Evolutionary conservation across 2,888 invertebrate species (phyloP), one percentile per base, ranked within the genome.

Genomic region (Drosophila meridiana): DNA sequence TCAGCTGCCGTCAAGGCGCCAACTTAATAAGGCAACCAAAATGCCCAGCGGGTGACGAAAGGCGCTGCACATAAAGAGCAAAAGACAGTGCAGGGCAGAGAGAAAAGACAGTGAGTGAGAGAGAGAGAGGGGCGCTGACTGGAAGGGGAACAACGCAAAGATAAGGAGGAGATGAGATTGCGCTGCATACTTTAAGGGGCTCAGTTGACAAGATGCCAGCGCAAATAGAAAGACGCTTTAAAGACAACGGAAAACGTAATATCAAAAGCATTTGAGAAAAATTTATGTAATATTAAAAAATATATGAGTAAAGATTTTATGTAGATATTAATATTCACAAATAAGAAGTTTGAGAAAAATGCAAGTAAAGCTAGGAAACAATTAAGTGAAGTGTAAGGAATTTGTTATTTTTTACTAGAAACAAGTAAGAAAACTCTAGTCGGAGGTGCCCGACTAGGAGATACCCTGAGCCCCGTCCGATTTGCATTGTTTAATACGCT

Each of bases 21-120:
- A 90, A 87, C 90, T 89, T 87, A 86, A 87, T 86, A 87, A 87
- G 78, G 90, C 90, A 85, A 61, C 77, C 75, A 71, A 79, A 90
- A 83, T 78, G 78, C 89, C 69, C 77, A 75, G 67, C 80, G 86
- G 88, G 86, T 75, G 75, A 52, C 64, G 72, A 70, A 68, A 64
- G 63, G 56, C 59, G 43, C 30, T 38, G 53, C 53, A 55, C 36
- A 30, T 34, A 38, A 36, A 66, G 42, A 32, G 30, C n/a, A 14
- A 60, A 9, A 61, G 7, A 45, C 7, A 55, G 14, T 4, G 36
- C 28, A 40, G 8, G 26, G 34, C 11, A 28, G n/a, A 20, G 3
- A 52, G 26, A 4, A 11, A 43, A 3, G 20, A 45, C 6, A 26
- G 26, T 0, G 26, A 2, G 13, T 0, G 13, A 26, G 28, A 13